Evolutionary conservation across 2,113 vertebrate species (phyloP), one percentile per base, ranked within the genome.

Genomic region (Colaptes auratus): DNA sequence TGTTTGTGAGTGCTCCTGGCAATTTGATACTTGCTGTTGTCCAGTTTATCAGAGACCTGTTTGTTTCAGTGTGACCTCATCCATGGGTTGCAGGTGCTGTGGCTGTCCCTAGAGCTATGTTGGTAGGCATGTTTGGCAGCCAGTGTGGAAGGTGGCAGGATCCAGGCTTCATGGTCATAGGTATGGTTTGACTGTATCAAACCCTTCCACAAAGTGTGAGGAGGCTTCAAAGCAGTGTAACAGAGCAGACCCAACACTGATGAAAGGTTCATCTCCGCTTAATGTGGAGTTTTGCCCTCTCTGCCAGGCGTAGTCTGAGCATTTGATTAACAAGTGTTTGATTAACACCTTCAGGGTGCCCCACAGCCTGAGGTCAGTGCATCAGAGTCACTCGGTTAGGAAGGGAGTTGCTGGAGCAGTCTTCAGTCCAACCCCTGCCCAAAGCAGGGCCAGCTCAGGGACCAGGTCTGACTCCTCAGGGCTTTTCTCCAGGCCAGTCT

Each of bases 11-110:
- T n/a, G 15, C 9, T 27, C 1, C 1, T 3, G 1, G 31, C 15
- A 4, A 73, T 82, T 63, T 0, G 2, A 19, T 23, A 6, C n/a
- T 56, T 2, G 0, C 25, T 55, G 30, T 48, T 0, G 0, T 42
- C 16, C 8, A 27, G 13, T 48, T 71, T 55, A 59, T 33, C 30
- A 66, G n/a, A 60, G 46, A 42, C 18, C 15, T 66, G 33, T 82
- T 72, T 66, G 30, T 31, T 86, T 44, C 17, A 66, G 30, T 10
- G 21, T 60, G 18, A 42, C 44, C 30, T 74, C 55, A 46, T 50
- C 61, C 73, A 27, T 0, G 3, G 31, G 3, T 61, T 78, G 28
- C 28, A 18, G 17, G 23, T 65, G 30, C 56, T 48, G 50, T 78
- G 31, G 9, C 52, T 74, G 44, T 27, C 58, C 21, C 36, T 59